Percentiles rank a stretch among this genome's conserved stretches.
Conservation (phyloP, 2,888 invertebrate genomes). For the Hydroisotoma schaefferi region DNA sequence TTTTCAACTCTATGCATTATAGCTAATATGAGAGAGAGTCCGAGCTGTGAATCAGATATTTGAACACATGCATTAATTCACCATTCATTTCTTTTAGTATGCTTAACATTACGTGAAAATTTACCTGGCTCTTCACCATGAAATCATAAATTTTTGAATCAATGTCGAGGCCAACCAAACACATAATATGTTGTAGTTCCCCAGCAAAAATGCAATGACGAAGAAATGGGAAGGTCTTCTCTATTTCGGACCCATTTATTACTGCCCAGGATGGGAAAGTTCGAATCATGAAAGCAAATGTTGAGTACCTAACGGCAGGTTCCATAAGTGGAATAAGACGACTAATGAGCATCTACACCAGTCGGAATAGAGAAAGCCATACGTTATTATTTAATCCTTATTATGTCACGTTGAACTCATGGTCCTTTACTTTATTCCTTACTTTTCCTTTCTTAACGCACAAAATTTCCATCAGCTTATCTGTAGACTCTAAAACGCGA, state of each 20-base stretch:
- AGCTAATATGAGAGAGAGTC: slow-evolving; percentile 32
- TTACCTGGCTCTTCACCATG: slow-evolving; percentile 23
- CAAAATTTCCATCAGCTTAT: slow-evolving; percentile 68
- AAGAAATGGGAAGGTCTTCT: slow-evolving; percentile 41
- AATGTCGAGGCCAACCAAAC: slow-evolving; percentile 1
- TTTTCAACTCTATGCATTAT: slow-evolving; percentile 35
- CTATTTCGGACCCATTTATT: slow-evolving; percentile 24
- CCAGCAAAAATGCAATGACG: slow-evolving; percentile 38
- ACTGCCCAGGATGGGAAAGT: slow-evolving; percentile 38
- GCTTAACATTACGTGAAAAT: not conserved
- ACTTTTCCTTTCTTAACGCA: slow-evolving; percentile 80
- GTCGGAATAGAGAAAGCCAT: too few relatives aligned
- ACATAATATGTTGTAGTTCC: slow-evolving; percentile 24
- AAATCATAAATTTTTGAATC: slow-evolving; percentile 1
- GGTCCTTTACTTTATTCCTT: slow-evolving; percentile 26
- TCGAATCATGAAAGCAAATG: slow-evolving; percentile 33
- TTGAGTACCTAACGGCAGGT: slow-evolving; percentile 29
- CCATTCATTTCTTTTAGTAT: not conserved
- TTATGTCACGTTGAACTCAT: not conserved
- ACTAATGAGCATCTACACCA: slow-evolving; percentile 42
- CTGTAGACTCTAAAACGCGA: slow-evolving; percentile 50
- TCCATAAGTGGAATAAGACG: slow-evolving; percentile 43
- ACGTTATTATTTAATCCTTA: too few relatives aligned
- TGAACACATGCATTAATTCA: slow-evolving; percentile 1
- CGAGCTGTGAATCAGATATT: slow-evolving; percentile 26